These are phyloP conservation scores for Drosophila atripex DNA, from an alignment of 2,888 invertebrate species.

Conservation along the genomic window DNA sequence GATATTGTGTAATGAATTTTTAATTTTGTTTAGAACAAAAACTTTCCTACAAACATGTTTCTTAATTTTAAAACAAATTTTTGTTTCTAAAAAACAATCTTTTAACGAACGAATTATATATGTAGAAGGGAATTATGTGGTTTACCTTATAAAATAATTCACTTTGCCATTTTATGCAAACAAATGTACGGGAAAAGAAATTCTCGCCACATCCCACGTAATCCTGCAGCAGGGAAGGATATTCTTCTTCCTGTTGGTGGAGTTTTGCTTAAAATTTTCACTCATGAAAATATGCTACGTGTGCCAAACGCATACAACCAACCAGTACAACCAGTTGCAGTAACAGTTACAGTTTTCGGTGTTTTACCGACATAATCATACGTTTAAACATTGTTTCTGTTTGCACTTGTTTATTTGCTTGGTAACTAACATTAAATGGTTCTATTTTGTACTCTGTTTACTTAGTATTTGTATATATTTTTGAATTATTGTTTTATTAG, in stretches of 20 bases:
- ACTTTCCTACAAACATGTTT: conserved; percentile 1
- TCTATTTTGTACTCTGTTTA: conserved; percentile 39
- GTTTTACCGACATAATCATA: conserved; percentile 55
- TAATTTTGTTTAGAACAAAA: background rate
- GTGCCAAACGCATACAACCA: conserved; percentile 32
- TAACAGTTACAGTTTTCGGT: conserved; percentile 22
- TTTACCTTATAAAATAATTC: conserved; percentile 2
- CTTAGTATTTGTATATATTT: conserved; percentile 55
- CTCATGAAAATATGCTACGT: conserved; percentile 66
- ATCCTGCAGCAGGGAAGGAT: conserved; percentile 52
- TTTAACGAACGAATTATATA: background rate
- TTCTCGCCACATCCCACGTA: conserved; percentile 36
- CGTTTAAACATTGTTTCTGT: conserved; percentile 62
- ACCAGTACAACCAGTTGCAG: conserved; percentile 69
- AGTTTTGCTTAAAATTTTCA: conserved; percentile 62
- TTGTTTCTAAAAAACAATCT: background rate
- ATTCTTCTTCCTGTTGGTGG: conserved; percentile 58
- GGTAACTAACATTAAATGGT: conserved; percentile 49
- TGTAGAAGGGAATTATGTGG: background rate
- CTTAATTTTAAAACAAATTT: background rate
- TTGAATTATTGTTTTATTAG: background rate
- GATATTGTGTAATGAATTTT: background rate
- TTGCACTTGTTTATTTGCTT: conserved; percentile 22
- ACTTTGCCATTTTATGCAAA: conserved; percentile 46
- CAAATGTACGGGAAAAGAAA: conserved; percentile 49